A percentile compares a stretch with the other conserved stretches of the same genome.
These are phyloP conservation scores for Tiliacea citrago DNA, from an alignment of 2,888 invertebrate species.

Conservation along the genomic window DNA sequence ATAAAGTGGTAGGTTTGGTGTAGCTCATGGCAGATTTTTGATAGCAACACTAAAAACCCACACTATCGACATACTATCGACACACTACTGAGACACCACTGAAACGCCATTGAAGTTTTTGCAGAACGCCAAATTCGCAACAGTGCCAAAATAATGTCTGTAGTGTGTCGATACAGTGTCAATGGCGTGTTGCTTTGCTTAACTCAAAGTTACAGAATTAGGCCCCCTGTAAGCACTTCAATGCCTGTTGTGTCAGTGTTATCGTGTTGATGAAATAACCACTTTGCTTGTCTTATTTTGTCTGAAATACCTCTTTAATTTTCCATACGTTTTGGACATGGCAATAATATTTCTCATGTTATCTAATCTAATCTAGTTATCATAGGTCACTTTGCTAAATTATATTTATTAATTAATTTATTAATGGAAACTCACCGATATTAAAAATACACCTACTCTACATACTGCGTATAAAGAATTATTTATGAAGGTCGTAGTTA, in stretches of 20 bases:
- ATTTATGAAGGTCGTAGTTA: constrained; percentile 4
- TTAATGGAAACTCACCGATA: neutral
- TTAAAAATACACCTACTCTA: neutral
- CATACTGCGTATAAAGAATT: neutral
- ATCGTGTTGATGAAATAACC: neutral
- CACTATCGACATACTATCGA: too few species aligned
- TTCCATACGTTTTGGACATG: neutral
- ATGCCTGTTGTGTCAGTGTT: constrained; percentile 20
- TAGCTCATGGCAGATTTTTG: too few species aligned
- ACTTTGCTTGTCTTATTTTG: neutral
- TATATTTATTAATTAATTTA: neutral
- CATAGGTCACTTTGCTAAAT: neutral
- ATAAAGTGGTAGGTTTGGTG: too few species aligned
- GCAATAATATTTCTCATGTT: neutral
- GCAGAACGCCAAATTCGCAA: too few species aligned
- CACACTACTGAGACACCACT: too few species aligned
- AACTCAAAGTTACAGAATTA: too few species aligned
- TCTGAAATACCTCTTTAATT: neutral
- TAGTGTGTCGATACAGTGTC: too few species aligned
- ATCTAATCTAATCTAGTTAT: too few species aligned
- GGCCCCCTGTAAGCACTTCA: constrained; percentile 7
- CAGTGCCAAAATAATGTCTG: too few species aligned
- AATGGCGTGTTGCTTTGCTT: too few species aligned
- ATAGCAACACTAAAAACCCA: too few species aligned
- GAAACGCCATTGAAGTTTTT: too few species aligned